Percentiles rank a stretch among this genome's conserved stretches.
Evolutionary conservation across 2,888 invertebrate genomes (phyloP).

Genomic region (Cerceris rybyensis): DNA sequence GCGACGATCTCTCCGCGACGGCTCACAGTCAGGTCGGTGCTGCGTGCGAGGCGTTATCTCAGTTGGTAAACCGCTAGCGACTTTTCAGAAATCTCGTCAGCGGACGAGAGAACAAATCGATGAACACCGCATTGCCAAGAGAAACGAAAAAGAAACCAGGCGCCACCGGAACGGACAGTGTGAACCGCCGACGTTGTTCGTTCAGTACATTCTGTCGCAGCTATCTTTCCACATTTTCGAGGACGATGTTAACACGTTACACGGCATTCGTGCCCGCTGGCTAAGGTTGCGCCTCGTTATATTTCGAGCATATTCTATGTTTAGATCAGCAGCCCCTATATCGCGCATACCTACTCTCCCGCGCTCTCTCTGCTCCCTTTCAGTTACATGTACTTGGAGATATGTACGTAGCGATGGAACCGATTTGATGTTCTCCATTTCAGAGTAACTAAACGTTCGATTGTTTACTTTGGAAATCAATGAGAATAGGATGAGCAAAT

Average conservation of each 20-base stretch:
- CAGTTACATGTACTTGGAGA: background rate
- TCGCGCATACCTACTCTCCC: constrained; percentile 18
- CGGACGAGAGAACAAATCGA: constrained; percentile 10
- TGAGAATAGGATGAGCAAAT: no score
- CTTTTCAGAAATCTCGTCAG: background rate
- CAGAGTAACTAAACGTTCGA: background rate
- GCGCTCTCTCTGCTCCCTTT: background rate
- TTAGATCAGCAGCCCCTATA: constrained; percentile 72
- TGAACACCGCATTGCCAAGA: constrained; percentile 5
- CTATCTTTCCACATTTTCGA: constrained; percentile 54
- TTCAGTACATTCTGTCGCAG: constrained; percentile 47
- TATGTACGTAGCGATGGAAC: constrained; percentile 2
- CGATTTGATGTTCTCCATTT: background rate
- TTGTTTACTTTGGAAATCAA: background rate
- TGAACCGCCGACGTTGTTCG: constrained; percentile 18
- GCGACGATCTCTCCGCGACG: constrained; percentile 42
- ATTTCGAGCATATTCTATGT: constrained; percentile 80
- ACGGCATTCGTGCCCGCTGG: constrained; percentile 55
- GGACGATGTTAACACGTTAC: constrained; percentile 32
- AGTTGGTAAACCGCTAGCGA: constrained; percentile 3
- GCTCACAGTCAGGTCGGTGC: constrained; percentile 5
- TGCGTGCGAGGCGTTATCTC: constrained; percentile 3
- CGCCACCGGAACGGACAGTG: constrained; percentile 22
- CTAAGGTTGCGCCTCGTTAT: constrained; percentile 77
- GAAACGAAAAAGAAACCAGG: background rate